Evolutionary conservation across 2,113 vertebrate species (phyloP).

Genomic region (Poicephalus meyeri): DNA sequence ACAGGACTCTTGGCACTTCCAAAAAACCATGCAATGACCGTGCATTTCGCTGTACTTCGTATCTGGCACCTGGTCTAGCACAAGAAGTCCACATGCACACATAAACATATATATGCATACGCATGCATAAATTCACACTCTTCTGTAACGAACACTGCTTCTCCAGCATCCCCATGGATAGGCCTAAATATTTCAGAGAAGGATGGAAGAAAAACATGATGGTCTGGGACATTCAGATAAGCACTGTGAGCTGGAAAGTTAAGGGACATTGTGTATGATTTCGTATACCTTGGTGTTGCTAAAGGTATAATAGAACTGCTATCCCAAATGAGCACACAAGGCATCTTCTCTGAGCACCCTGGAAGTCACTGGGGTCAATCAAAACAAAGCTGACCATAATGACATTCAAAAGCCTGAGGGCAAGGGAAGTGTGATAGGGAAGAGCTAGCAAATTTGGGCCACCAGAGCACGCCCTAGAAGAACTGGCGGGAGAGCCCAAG

Average conservation of each 20-base stretch:
- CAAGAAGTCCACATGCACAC: not conserved
- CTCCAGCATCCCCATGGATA: not conserved
- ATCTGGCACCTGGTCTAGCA: not conserved
- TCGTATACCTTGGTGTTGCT: not conserved
- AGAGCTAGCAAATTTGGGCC: fast-evolving
- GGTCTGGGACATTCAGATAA: not conserved
- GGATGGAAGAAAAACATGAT: not conserved
- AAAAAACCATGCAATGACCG: not conserved
- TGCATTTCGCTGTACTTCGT: not conserved
- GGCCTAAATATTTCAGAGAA: not conserved
- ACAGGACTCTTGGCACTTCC: not conserved
- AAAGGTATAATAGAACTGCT: not conserved
- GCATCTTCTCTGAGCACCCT: not conserved
- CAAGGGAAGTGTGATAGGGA: not conserved
- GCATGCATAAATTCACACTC: fast-evolving
- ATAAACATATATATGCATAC: not conserved
- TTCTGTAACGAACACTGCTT: not conserved
- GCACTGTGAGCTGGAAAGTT: not conserved
- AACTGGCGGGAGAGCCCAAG: not conserved
- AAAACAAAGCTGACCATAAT: not conserved
- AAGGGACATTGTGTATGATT: not conserved
- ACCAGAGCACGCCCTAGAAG: not conserved
- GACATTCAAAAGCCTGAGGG: not conserved
- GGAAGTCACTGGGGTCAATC: not conserved
- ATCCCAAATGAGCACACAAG: not conserved